Percentiles rank a stretch among this genome's conserved stretches.
These are phyloP conservation scores for Coenobita brevimanus DNA, from an alignment of 1,140 invertebrate species.

Conservation along the genomic window DNA sequence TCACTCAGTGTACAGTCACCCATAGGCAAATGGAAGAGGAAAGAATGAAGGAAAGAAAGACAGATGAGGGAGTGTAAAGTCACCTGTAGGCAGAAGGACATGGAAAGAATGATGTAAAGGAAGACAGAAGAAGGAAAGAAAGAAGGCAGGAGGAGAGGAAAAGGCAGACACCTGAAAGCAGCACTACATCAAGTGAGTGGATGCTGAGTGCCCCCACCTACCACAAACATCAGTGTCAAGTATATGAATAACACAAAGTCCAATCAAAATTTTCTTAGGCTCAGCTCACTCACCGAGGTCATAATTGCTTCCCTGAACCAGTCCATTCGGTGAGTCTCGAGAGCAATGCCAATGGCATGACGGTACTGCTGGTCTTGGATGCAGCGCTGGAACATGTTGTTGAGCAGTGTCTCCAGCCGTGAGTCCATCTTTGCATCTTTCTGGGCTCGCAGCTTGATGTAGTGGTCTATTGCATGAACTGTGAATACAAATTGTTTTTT, in stretches of 20 bases:
- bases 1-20: too few relatives aligned
- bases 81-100: too few relatives aligned
- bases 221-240: neutral
- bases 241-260: neutral
- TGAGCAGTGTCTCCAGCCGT: slow-evolving; percentile 93
- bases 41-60: too few relatives aligned
- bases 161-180: too few relatives aligned
- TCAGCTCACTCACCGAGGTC: slow-evolving; percentile 84
- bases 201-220: too few relatives aligned
- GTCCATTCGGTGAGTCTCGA: slow-evolving; percentile 97
- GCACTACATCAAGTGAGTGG: too few relatives aligned
- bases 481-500: neutral
- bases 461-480: slow-evolving; percentile 96
- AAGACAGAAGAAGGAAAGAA: too few relatives aligned
- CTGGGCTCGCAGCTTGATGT: slow-evolving; percentile 85
- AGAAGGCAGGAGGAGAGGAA: too few relatives aligned
- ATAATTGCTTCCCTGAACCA: slow-evolving; percentile 94
- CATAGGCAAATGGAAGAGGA: too few relatives aligned
- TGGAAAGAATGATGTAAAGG: too few relatives aligned
- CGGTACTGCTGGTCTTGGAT: slow-evolving; percentile 93
- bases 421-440: slow-evolving; percentile 85
- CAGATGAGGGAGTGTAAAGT: too few relatives aligned
- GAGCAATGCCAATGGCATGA: slow-evolving; percentile 93
- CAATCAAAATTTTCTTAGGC: neutral
- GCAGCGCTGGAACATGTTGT: slow-evolving; percentile 97